Base-by-base conservation (phyloP, 2,113 vertebrate species). In the Heptranchias perlo region DNA sequence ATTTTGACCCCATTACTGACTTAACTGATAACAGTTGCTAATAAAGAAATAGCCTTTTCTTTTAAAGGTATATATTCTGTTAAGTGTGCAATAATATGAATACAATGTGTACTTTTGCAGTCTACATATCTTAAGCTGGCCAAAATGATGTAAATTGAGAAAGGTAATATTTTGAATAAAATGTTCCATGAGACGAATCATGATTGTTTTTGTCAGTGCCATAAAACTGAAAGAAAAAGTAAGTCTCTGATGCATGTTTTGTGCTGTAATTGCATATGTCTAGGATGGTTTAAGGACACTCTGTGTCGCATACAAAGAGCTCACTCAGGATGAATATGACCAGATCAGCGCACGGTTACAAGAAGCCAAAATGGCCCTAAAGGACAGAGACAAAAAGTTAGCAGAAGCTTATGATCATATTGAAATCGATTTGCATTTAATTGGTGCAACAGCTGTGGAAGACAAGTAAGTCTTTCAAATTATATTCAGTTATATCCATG, bases 401-500 rank as follows among this genome's bases (percentile, higher is more conserved):
- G 98, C 98, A 78, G 97, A 97, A 82, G 97, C 99, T 96, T 99
- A 99, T 97, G 99, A 99, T 96, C 98, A 98, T 96, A 98, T 99
- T 96, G 99, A 99, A 97, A 98, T 97, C 1, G 98, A 97, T 96
- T 99, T 99, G 99, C 98, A 98, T 97, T 98, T 99, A 96, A 99
- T 99, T 61, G 99, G 99, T 96, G 98, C 99, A 16, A 99, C 99
- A 35, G 99, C 99, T 21, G 99, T 99, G 13, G 99, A 99, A 97
- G 99, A 99, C 98, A 98, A 98, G 99, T 99, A 97, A 97, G 96
- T 73, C 64, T 95, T 87, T 91, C 28, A 52, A 91, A 91, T 58
- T n/a, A n/a, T n/a, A n/a, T n/a, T n/a, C 23, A 89, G 7, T 89
- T 89, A 35, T 69, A 16, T 52, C 69, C 5, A 13, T 31, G 23